Conservation (phyloP, 2,888 invertebrate genomes). For the Papilio protenor region DNA sequence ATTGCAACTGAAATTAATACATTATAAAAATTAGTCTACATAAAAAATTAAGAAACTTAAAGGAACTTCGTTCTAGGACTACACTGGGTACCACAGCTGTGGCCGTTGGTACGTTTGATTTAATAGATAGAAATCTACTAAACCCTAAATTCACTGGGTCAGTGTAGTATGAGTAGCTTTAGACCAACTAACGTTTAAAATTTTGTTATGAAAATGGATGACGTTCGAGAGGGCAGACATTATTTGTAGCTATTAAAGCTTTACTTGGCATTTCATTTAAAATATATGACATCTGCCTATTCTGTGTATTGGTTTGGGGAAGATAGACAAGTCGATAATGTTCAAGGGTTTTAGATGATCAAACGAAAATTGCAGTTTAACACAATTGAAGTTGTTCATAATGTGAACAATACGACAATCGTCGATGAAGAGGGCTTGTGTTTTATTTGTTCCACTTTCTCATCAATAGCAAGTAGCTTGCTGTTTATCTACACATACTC, state of each 20-base stretch:
- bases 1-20: no score
- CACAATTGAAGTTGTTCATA: neutral
- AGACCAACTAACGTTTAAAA: neutral
- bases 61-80: neutral
- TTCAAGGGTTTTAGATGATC: neutral
- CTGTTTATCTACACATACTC: constrained; percentile 9
- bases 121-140: neutral
- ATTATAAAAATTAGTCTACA: neutral
- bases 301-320: neutral
- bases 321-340: no score
- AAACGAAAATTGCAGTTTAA: neutral
- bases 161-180: neutral
- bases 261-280: neutral
- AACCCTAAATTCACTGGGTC: neutral
- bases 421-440: constrained; percentile 1
- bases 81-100: neutral
- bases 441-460: constrained; percentile 23
- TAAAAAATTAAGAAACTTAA: neutral
- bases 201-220: neutral
- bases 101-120: neutral
- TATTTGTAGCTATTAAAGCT: no score
- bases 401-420: constrained; percentile 18
- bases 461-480: constrained; percentile 26
- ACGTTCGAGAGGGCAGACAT: neutral
- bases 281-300: neutral